These are phyloP conservation scores for Oryzias celebensis DNA, from an alignment of 2,113 vertebrate species.

Conservation along the genomic window DNA sequence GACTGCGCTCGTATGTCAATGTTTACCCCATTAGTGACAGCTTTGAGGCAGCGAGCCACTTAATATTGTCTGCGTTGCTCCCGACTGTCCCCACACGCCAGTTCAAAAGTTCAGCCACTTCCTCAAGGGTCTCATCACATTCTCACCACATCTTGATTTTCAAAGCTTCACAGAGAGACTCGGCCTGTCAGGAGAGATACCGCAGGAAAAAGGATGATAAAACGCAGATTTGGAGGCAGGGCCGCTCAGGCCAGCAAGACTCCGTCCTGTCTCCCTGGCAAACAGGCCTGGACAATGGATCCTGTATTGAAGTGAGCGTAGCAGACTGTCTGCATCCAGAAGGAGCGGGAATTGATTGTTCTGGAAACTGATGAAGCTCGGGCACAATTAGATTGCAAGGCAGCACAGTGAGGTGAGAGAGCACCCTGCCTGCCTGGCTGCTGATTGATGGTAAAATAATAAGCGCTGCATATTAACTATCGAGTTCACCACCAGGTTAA, in stretches of 20 bases:
- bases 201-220: conserved; percentile 81
- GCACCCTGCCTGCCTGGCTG: conserved; percentile 74
- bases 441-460: conserved; percentile 99
- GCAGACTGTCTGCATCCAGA: conserved; percentile 81
- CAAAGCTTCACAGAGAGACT: conserved; percentile 69
- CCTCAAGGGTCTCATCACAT: conserved; percentile 77
- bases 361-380: conserved; percentile 95
- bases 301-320: conserved; percentile 86
- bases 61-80: conserved; percentile 64
- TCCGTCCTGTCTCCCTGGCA: conserved; percentile 83
- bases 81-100: conserved; percentile 54
- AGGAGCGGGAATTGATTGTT: conserved; percentile 87
- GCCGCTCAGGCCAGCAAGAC: conserved; percentile 66
- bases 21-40: conserved; percentile 77
- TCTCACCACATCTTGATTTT: conserved; percentile 75
- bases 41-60: conserved; percentile 69
- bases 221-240: conserved; percentile 81
- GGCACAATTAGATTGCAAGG: conserved; percentile 97
- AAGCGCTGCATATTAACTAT: conserved; percentile 94
- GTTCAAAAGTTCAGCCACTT: conserved; percentile 81
- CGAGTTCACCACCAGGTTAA: conserved; percentile 96
- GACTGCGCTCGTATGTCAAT: conserved; percentile 73
- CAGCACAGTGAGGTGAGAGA: conserved; percentile 89
- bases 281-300: conserved; percentile 85
- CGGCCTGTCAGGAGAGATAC: conserved; percentile 82